Conservation (phyloP, 2,888 invertebrate species). For the Leucophenga montana region DNA sequence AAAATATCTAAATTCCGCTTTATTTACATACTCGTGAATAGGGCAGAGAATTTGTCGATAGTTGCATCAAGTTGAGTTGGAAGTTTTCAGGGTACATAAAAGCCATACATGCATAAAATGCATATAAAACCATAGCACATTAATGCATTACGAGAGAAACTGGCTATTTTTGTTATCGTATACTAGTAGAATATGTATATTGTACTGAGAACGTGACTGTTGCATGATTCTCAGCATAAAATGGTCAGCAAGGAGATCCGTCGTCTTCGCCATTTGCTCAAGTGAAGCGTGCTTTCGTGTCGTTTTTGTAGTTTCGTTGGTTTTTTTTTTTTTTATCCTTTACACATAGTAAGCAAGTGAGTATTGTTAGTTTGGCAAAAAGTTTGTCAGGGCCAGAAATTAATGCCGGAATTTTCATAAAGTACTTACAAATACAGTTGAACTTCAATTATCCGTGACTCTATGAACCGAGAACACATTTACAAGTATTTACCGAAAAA, state of each 20-base stretch:
- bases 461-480: too few relatives aligned
- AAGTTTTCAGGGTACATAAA: not conserved
- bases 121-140: not conserved
- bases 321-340: not conserved
- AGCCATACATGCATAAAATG: too few relatives aligned
- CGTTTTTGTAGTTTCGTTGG: not conserved
- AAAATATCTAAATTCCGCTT: too few relatives aligned
- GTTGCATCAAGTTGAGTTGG: too few relatives aligned
- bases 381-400: not conserved
- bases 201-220: slow-evolving; percentile 24
- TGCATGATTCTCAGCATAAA: slow-evolving; percentile 16
- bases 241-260: not conserved
- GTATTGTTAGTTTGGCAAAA: not conserved
- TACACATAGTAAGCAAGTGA: not conserved
- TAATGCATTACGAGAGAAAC: not conserved
- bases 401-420: too few relatives aligned
- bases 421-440: too few relatives aligned
- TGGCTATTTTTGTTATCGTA: not conserved
- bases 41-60: too few relatives aligned
- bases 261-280: not conserved
- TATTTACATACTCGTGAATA: too few relatives aligned
- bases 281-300: slow-evolving; percentile 47
- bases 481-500: too few relatives aligned
- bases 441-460: too few relatives aligned
- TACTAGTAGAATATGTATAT: not conserved